These are phyloP conservation scores for Hirtodrosophila confusa DNA, from an alignment of 2,888 invertebrate genomes.

Conservation along the genomic window DNA sequence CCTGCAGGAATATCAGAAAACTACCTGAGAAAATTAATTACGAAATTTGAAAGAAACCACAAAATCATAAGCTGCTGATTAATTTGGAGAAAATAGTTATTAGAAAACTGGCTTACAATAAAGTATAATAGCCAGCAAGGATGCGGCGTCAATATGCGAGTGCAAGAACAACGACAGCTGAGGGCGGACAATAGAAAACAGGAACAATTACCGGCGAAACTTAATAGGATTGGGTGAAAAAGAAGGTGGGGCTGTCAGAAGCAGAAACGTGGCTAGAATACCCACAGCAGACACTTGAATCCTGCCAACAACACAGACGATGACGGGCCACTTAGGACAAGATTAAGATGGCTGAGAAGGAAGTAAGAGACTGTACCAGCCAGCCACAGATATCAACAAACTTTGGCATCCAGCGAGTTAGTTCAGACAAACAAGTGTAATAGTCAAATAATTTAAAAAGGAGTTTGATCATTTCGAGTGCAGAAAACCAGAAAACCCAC, in stretches of 20 bases:
- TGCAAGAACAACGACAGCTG: background rate
- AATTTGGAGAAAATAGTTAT: constrained; percentile 4
- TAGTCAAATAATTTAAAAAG: background rate
- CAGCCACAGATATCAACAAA: no score
- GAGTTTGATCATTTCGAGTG: background rate
- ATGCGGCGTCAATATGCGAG: no score
- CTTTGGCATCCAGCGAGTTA: no score
- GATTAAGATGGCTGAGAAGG: background rate
- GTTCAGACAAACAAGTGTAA: no score
- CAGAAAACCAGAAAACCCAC: no score
- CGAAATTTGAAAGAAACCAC: background rate
- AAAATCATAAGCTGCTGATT: background rate
- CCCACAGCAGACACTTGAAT: constrained; percentile 10
- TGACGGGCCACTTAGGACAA: constrained; percentile 19
- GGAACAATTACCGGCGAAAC: constrained; percentile 1
- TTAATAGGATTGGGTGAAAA: background rate
- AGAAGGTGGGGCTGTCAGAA: background rate
- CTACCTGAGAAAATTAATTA: no score
- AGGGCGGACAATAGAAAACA: background rate
- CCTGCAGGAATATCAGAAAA: no score
- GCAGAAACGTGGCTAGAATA: constrained; percentile 9
- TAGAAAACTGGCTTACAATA: background rate
- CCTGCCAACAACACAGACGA: constrained; percentile 4
- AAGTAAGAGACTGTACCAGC: no score
- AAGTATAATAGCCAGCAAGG: background rate